Conservation (phyloP, 2,113 vertebrate genomes). For the Trichechus manatus region DNA sequence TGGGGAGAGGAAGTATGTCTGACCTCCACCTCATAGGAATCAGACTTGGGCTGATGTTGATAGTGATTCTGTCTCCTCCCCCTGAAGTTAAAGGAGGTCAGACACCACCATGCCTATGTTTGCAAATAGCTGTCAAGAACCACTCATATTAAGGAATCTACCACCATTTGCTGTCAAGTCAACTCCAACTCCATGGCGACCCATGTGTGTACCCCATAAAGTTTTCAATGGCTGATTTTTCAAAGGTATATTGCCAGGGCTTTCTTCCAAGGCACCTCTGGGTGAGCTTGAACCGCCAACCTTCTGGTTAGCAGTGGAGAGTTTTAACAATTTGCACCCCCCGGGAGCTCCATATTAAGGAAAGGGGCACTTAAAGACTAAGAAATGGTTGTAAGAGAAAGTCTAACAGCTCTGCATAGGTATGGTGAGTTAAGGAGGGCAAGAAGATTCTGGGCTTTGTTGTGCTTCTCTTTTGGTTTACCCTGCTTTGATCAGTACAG, state of each 20-base stretch:
- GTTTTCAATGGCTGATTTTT: background rate
- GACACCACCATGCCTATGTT: background rate
- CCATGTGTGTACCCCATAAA: background rate
- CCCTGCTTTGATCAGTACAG: background rate
- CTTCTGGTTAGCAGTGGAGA: background rate
- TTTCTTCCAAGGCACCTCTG: background rate
- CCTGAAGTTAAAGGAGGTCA: background rate
- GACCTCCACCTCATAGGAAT: too few species aligned
- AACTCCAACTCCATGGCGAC: background rate
- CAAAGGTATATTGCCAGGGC: background rate
- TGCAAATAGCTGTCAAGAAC: background rate
- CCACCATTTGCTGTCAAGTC: background rate
- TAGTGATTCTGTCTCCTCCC: background rate
- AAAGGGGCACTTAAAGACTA: background rate
- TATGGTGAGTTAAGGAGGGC: background rate
- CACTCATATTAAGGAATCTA: background rate
- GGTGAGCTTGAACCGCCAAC: background rate
- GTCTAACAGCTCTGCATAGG: background rate
- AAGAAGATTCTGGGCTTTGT: background rate
- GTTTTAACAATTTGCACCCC: background rate
- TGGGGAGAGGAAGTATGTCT: background rate
- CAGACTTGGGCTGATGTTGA: background rate
- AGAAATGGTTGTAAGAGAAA: background rate
- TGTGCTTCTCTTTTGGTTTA: background rate
- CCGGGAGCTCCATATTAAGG: background rate